Evolutionary conservation across 2,888 invertebrate genomes (phyloP), one percentile per base, ranked within the genome.

Genomic region (Anticlea derivata): DNA sequence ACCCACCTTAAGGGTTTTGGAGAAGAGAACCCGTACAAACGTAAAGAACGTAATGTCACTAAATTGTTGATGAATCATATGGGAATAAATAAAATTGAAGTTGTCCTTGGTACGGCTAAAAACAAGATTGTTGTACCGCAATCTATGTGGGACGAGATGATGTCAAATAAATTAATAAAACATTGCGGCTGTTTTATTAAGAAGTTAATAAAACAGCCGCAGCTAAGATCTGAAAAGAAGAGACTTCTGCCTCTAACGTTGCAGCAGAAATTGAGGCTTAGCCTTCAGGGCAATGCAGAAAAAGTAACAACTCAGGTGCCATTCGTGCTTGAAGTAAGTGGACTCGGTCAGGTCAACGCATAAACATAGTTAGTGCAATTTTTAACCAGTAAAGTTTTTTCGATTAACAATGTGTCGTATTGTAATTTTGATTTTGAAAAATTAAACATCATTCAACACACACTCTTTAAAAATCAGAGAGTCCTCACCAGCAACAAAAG

Each of bases 311-410:
- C 58, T 1, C 31, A 29, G 1, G 17, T 80, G 1, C 86, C 86
- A 0, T 86, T 86, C 31, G 70, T 78, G 31, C 56, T 86, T 12
- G 65, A 81, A 13, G 47, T 85, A 1, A 60, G 80, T 34, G 86
- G 81, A 0, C 50, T 86, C 38, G 82, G 77, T 0, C 85, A 85
- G 64, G 54, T 74, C 1, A 77, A 74, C 53, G 59, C 66, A 10
- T 66, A 43, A 58, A 35, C 60, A 12, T 11, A 40, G 29, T n/a
- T n/a, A n/a, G n/a, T n/a, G n/a, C n/a, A 4, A 29, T 30, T 30
- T n/a, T n/a, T n/a, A n/a, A 23, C 0, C n/a, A 55, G 17, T 48
- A 44, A 48, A 44, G 6, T 7, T 5, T 7, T 7, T 5, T 17
- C 2, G 4, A 17, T 17, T 17, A 17, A 3, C 17, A 17, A 17